Evolutionary conservation across 2,888 invertebrate genomes (phyloP).

Genomic region (Erynnis tages): DNA sequence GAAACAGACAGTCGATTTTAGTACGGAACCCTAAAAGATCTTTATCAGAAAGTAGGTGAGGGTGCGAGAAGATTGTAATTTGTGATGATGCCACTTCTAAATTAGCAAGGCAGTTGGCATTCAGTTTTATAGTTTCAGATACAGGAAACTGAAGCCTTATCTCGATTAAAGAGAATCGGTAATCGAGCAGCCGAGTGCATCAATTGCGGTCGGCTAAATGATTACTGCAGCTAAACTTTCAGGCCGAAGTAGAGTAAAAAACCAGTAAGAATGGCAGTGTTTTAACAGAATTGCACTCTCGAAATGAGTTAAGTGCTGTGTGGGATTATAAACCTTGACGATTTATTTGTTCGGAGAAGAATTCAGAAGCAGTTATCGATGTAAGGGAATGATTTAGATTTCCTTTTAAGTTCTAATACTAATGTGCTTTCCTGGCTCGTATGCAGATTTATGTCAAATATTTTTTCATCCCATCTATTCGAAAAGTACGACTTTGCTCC

Average conservation of each 20-base stretch:
- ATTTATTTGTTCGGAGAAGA: neutral
- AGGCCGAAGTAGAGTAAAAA: slow-evolving; percentile 12
- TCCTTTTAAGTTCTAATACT: too few relatives aligned
- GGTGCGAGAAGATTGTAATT: slow-evolving; percentile 72
- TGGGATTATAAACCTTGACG: slow-evolving; percentile 7
- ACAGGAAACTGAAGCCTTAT: slow-evolving; percentile 9
- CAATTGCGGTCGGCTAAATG: slow-evolving; percentile 25
- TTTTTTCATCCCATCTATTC: too few relatives aligned
- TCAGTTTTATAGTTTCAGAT: slow-evolving; percentile 37
- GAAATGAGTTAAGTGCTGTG: slow-evolving; percentile 21
- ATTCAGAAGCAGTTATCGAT: neutral
- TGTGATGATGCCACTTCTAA: slow-evolving; percentile 62
- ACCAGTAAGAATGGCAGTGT: slow-evolving; percentile 16
- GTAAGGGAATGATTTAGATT: neutral
- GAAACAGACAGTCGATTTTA: neutral
- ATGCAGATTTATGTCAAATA: too few relatives aligned
- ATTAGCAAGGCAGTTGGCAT: slow-evolving; percentile 53
- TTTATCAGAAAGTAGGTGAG: slow-evolving; percentile 69
- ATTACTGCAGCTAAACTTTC: slow-evolving; percentile 27
- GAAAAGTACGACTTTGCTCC: too few relatives aligned
- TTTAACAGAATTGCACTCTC: slow-evolving; percentile 22
- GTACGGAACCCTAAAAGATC: slow-evolving; percentile 42
- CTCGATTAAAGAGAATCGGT: slow-evolving; percentile 26
- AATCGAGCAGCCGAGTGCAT: slow-evolving; percentile 22
- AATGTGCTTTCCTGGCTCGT: too few relatives aligned